Evolutionary conservation across 2,888 invertebrate genomes (phyloP).

Genomic region (Meliscaeva auricollis): DNA sequence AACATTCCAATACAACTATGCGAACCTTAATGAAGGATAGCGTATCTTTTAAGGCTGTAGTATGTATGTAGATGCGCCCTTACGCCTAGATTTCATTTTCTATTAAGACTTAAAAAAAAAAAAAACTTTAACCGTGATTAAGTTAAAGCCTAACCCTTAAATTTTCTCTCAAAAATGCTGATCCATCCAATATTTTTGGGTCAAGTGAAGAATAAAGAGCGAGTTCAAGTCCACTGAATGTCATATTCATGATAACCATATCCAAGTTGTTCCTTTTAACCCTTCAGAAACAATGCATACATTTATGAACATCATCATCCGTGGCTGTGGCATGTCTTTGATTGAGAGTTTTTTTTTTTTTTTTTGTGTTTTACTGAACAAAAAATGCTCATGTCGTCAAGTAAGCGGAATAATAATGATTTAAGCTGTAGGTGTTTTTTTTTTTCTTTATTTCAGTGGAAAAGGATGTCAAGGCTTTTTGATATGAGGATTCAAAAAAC

Average conservation of each 20-base stretch:
- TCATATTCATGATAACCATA: slow-evolving; percentile 24
- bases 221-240: slow-evolving; percentile 42
- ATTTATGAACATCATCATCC: slow-evolving; percentile 39
- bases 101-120: background rate
- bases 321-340: slow-evolving; percentile 49
- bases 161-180: background rate
- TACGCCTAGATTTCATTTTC: too few relatives aligned
- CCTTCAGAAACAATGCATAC: slow-evolving; percentile 47
- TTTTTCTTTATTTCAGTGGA: background rate
- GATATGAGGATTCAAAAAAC: slow-evolving; percentile 22
- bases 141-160: background rate
- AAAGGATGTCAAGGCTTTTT: slow-evolving; percentile 42
- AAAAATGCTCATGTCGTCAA: slow-evolving; percentile 35
- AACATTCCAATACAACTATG: too few relatives aligned
- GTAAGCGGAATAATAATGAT: slow-evolving; percentile 53
- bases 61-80: too few relatives aligned
- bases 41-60: too few relatives aligned
- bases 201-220: slow-evolving; percentile 34
- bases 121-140: background rate
- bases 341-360: slow-evolving; percentile 29
- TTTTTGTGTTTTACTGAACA: slow-evolving; percentile 16
- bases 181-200: slow-evolving; percentile 26
- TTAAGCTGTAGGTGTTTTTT: slow-evolving; percentile 44
- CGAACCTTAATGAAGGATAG: too few relatives aligned
- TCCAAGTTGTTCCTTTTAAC: slow-evolving; percentile 20